A percentile compares a stretch with the other conserved stretches of the same genome.
Conservation (phyloP, 2,888 invertebrate genomes). For the Microchrysa polita region DNA sequence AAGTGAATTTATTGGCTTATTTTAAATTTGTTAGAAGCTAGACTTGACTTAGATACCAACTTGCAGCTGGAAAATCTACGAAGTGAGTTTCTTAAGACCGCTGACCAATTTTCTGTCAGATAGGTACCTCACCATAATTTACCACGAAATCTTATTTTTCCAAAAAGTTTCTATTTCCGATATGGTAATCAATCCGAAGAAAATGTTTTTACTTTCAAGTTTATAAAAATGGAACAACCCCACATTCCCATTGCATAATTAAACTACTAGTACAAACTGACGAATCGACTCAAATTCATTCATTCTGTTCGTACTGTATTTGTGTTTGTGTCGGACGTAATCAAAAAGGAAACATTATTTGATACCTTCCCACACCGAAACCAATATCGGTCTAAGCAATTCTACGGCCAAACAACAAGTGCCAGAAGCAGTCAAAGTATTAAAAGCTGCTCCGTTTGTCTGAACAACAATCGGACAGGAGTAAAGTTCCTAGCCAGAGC, state of each 20-base stretch:
- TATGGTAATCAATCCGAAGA: conserved; percentile 5
- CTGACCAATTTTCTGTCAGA: no score
- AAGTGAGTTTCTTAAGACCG: no score
- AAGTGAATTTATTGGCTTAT: no score
- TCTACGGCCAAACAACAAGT: conserved; percentile 47
- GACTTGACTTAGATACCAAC: no score
- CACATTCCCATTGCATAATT: conserved; percentile 26
- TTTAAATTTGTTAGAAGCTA: no score
- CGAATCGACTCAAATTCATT: neutral
- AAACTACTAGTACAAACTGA: neutral
- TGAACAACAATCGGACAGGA: neutral
- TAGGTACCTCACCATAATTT: no score
- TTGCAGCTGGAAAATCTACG: no score
- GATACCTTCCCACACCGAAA: conserved; percentile 32
- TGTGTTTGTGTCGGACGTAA: conserved; percentile 48
- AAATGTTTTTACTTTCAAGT: no score
- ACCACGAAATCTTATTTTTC: no score
- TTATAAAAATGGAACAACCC: no score
- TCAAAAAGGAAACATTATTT: conserved; percentile 51
- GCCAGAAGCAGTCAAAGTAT: conserved; percentile 42
- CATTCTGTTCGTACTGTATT: conserved; percentile 7
- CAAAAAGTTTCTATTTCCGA: no score
- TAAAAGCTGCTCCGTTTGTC: neutral
- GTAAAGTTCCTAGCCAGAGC: conserved; percentile 13
- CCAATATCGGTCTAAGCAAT: conserved; percentile 24